These are phyloP conservation scores for Acanthococcus lagerstroemiae DNA, from an alignment of 2,888 invertebrate genomes.

Conservation along the genomic window DNA sequence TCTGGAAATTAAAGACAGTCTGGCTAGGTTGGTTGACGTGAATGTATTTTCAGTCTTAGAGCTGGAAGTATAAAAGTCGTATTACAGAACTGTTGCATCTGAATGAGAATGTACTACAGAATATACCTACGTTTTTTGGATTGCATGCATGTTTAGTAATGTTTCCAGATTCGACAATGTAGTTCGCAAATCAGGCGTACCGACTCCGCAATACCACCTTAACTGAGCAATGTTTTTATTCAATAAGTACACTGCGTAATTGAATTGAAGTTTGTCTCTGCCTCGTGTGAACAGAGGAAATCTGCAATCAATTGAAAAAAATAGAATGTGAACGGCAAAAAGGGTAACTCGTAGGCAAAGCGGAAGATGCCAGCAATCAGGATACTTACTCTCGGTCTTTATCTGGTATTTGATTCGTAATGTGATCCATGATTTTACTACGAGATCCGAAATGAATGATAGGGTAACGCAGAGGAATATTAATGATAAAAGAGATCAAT, in stretches of 20 bases:
- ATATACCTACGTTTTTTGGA: constrained; percentile 11
- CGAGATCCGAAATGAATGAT: constrained; percentile 71
- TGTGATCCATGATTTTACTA: constrained; percentile 67
- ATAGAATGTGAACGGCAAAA: constrained; percentile 13
- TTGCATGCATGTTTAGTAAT: constrained; percentile 45
- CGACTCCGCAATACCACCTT: constrained; percentile 61
- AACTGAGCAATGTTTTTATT: constrained; percentile 93
- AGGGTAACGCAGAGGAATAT: constrained; percentile 76
- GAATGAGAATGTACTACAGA: neutral
- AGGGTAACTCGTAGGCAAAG: neutral
- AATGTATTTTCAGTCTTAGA: constrained; percentile 7
- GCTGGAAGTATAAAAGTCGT: neutral
- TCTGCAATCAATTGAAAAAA: constrained; percentile 45
- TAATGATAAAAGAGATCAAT: constrained; percentile 70
- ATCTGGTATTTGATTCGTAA: constrained; percentile 57
- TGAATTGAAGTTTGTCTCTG: constrained; percentile 67
- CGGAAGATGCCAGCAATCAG: neutral
- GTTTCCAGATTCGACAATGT: constrained; percentile 64
- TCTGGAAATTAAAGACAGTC: neutral
- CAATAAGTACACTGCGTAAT: constrained; percentile 80
- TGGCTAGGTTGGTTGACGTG: neutral
- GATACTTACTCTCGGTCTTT: constrained; percentile 53
- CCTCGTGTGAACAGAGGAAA: constrained; percentile 74
- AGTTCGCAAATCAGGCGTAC: constrained; percentile 62
- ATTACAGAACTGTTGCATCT: neutral